Percentiles rank a stretch among this genome's conserved stretches.
phyloP scores from a whole-genome alignment of 2,797 vertebrate genomes.

The Xenopus petersii region DNA sequence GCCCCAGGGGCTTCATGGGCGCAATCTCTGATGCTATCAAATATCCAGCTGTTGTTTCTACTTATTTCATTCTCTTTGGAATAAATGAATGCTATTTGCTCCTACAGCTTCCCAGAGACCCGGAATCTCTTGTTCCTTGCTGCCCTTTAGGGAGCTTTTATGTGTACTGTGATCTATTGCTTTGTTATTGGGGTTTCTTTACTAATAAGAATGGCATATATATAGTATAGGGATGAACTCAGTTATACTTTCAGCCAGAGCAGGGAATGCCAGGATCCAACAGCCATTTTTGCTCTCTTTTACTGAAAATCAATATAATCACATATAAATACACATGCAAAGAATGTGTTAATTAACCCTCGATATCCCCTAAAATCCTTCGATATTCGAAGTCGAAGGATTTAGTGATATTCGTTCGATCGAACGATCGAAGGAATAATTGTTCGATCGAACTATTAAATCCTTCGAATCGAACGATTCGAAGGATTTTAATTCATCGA shows the following conservation, averaged over 20 bases:
- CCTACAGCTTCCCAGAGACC: slow-evolving; percentile 24
- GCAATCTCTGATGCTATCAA: slow-evolving; percentile 38
- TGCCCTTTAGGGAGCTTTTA: slow-evolving; percentile 34
- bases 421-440: too few species aligned
- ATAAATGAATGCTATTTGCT: slow-evolving; percentile 37
- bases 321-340: too few species aligned
- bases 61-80: slow-evolving; percentile 40
- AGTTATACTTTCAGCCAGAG: not conserved
- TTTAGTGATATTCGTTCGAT: too few species aligned
- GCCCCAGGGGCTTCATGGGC: slow-evolving; percentile 32
- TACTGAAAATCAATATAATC: too few species aligned
- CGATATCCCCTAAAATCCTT: too few species aligned
- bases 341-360: too few species aligned
- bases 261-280: not conserved
- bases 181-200: slow-evolving; percentile 5
- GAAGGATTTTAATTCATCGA: too few species aligned
- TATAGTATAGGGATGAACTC: not conserved
- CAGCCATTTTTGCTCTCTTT: too few species aligned
- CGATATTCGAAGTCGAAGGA: too few species aligned
- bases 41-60: slow-evolving; percentile 39
- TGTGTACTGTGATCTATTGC: slow-evolving; percentile 28
- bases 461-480: too few species aligned
- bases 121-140: slow-evolving; percentile 28
- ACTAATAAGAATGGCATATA: not conserved
- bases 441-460: too few species aligned